Conservation (phyloP, 2,888 invertebrate species). For the Mythimna pallens region DNA sequence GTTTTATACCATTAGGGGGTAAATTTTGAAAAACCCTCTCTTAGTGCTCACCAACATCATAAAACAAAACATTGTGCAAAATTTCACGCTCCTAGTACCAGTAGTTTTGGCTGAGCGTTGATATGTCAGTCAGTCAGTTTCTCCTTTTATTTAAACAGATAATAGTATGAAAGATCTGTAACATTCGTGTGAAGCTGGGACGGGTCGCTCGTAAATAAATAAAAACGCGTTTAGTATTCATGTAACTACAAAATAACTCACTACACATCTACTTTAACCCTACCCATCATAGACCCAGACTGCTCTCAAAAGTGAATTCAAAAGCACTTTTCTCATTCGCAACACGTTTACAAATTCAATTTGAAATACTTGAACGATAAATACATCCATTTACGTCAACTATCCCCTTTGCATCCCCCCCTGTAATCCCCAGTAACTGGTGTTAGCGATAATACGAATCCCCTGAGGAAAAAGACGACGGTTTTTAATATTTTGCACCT, state of each 20-base stretch:
- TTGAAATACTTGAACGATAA: slow-evolving; percentile 55
- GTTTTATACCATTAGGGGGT: too few species aligned
- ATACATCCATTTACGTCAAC: slow-evolving; percentile 51
- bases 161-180: too few species aligned
- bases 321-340: slow-evolving; percentile 30
- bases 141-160: too few species aligned
- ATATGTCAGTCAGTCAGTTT: too few species aligned
- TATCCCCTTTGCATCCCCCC: slow-evolving; percentile 36
- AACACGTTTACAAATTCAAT: slow-evolving; percentile 57
- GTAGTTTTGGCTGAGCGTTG: too few species aligned
- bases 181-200: too few species aligned
- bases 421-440: slow-evolving; percentile 50
- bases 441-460: slow-evolving; percentile 46
- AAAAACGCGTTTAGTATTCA: neutral
- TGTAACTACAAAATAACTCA: neutral
- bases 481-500: slow-evolving; percentile 61
- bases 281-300: neutral
- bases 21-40: too few species aligned
- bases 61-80: too few species aligned
- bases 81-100: too few species aligned
- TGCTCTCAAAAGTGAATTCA: slow-evolving; percentile 28
- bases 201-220: neutral
- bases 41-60: too few species aligned
- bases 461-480: slow-evolving; percentile 26
- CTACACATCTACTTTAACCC: neutral